phyloP scores from a whole-genome alignment of 2,888 invertebrate genomes.

The Monoplex corrugatus region DNA sequence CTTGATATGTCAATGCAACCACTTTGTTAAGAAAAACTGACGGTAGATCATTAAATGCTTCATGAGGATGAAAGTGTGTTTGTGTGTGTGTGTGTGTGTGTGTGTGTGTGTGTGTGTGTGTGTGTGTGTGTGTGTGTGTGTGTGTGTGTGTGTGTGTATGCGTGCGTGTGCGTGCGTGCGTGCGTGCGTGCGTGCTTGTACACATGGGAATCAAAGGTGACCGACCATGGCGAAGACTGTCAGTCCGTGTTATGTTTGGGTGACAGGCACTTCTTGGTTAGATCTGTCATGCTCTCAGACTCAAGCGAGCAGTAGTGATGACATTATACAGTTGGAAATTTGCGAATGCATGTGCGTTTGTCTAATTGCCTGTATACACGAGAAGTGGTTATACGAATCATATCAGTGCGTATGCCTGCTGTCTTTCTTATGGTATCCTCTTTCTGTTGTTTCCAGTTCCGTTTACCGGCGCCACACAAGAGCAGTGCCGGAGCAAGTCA shows the following conservation, averaged over 20 bases:
- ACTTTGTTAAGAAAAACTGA: too few species aligned
- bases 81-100: too few species aligned
- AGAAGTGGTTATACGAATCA: background rate
- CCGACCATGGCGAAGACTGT: too few species aligned
- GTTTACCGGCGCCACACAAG: background rate
- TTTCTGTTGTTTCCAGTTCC: background rate
- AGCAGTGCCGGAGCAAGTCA: slow-evolving; percentile 59
- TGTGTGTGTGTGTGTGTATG: slow-evolving; percentile 29
- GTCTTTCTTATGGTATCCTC: background rate
- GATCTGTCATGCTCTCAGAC: background rate
- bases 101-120: too few species aligned
- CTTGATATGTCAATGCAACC: too few species aligned
- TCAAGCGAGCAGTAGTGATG: background rate
- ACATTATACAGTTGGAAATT: too few species aligned
- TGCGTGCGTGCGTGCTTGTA: slow-evolving; percentile 37
- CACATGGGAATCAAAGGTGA: background rate
- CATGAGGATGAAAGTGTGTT: too few species aligned
- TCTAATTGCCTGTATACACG: too few species aligned
- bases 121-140: background rate
- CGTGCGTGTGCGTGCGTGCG: background rate
- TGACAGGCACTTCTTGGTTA: too few species aligned
- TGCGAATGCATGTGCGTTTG: too few species aligned
- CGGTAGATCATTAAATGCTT: too few species aligned
- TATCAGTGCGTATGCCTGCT: background rate
- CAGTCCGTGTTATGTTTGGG: too few species aligned